Evolutionary conservation across 92 coral and sea anemone genomes (phyloP).

Genomic region (Chrysogorgia sp.): DNA sequence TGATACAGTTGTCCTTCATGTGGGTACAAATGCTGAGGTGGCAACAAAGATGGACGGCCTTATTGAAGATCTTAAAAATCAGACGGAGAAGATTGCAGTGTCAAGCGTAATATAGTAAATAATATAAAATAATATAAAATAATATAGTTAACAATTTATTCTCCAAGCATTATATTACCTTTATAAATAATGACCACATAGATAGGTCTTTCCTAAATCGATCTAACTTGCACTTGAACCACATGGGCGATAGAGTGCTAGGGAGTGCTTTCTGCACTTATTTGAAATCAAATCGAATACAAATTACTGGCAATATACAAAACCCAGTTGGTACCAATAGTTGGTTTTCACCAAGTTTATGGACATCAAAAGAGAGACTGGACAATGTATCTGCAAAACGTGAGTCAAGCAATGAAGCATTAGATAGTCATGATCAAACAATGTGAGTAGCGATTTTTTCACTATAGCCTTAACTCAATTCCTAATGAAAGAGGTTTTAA

Average conservation of each 20-base stretch:
- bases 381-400: conserved; percentile 1
- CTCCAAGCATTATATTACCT: background rate
- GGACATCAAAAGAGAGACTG: conserved; percentile 18
- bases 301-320: background rate
- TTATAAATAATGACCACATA: conserved; percentile 7
- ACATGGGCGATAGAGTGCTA: conserved; percentile 17
- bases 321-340: background rate
- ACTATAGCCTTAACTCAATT: background rate
- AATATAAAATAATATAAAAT: background rate
- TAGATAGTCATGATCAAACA: background rate
- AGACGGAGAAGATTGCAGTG: conserved; percentile 1
- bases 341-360: too few species aligned
- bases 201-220: conserved; percentile 1
- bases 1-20: background rate
- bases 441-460: conserved; percentile 15
- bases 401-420: conserved; percentile 5
- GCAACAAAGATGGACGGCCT: conserved; percentile 15
- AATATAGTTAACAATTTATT: background rate
- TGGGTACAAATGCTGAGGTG: conserved; percentile 6
- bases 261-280: conserved; percentile 22
- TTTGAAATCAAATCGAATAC: background rate
- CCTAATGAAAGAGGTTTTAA: conserved; percentile 26
- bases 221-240: conserved; percentile 13
- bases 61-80: background rate
- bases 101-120: conserved; percentile 10